Evolutionary conservation across 2,888 invertebrate species (phyloP).

Genomic region (Gymnoscelis rufifasciata): DNA sequence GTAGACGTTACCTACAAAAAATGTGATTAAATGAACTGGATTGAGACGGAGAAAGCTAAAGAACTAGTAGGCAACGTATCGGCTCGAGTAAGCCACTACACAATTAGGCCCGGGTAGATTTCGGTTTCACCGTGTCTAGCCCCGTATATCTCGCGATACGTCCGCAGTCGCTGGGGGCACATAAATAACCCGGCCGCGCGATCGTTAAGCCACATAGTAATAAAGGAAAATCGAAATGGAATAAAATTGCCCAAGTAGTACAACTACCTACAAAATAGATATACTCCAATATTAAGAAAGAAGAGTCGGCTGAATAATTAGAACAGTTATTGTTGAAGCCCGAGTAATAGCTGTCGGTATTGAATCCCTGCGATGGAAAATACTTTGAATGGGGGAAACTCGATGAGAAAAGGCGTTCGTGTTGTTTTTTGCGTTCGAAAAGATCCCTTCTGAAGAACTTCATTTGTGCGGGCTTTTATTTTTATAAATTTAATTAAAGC

Average conservation of each 20-base stretch:
- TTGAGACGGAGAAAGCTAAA: slow-evolving; percentile 43
- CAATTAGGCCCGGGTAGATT: slow-evolving; percentile 71
- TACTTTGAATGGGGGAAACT: slow-evolving; percentile 60
- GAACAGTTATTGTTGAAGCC: slow-evolving; percentile 65
- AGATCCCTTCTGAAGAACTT: slow-evolving; percentile 51
- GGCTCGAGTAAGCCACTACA: slow-evolving; percentile 64
- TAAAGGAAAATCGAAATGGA: slow-evolving; percentile 80
- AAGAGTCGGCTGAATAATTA: slow-evolving; percentile 67
- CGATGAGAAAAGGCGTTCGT: slow-evolving; percentile 50
- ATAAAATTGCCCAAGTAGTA: slow-evolving; percentile 77
- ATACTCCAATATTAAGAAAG: slow-evolving; percentile 54
- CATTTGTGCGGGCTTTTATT: slow-evolving; percentile 57
- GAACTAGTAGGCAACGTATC: slow-evolving; percentile 47
- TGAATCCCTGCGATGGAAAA: slow-evolving; percentile 61
- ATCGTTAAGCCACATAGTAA: slow-evolving; percentile 78
- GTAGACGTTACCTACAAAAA: no score
- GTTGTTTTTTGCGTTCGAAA: slow-evolving; percentile 55
- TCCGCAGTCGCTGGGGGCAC: slow-evolving; percentile 75
- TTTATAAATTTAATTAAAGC: slow-evolving; percentile 63
- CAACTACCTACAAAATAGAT: slow-evolving; percentile 72
- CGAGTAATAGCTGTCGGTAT: slow-evolving; percentile 62
- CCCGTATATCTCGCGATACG: slow-evolving; percentile 73
- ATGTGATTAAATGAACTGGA: slow-evolving; percentile 46
- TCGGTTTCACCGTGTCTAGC: slow-evolving; percentile 60
- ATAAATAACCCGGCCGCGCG: slow-evolving; percentile 75